Evolutionary conservation across 1,140 invertebrate genomes (phyloP).

Genomic region (Brachionus calyciflorus): DNA sequence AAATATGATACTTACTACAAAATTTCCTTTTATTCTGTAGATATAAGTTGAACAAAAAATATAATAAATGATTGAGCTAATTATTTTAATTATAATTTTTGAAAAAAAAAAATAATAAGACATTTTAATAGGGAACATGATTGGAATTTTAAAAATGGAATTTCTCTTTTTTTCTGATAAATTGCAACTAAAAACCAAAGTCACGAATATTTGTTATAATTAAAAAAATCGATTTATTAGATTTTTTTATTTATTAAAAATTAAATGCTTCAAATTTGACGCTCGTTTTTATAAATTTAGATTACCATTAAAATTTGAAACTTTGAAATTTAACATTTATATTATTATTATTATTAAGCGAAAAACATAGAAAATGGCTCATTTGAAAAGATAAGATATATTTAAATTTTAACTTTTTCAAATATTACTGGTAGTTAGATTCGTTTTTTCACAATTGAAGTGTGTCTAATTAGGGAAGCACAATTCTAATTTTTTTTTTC

Average conservation of each 20-base stretch:
- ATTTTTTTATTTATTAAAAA: background rate
- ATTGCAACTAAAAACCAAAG: background rate
- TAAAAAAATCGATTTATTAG: constrained; percentile 12
- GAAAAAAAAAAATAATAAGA: background rate
- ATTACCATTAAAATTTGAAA: background rate
- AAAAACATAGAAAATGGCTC: too few relatives aligned
- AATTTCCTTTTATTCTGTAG: too few relatives aligned
- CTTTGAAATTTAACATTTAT: constrained; percentile 31
- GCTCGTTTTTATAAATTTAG: background rate
- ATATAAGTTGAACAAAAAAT: too few relatives aligned
- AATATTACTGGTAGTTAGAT: background rate
- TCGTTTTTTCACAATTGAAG: background rate
- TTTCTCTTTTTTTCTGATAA: background rate
- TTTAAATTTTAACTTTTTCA: background rate
- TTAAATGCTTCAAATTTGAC: background rate
- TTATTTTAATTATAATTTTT: constrained; percentile 41
- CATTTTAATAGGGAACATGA: constrained; percentile 32
- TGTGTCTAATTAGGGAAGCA: constrained; percentile 38
- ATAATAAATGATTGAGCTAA: background rate
- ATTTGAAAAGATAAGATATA: constrained; percentile 32
- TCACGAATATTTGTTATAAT: constrained; percentile 14
- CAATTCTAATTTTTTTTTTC: background rate
- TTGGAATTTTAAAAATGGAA: too few relatives aligned
- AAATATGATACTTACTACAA: constrained; percentile 13
- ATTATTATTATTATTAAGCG: background rate